Percentiles rank a stretch among this genome's conserved stretches.
Evolutionary conservation across 2,113 vertebrate genomes (phyloP).

Genomic region (Galbula dea): DNA sequence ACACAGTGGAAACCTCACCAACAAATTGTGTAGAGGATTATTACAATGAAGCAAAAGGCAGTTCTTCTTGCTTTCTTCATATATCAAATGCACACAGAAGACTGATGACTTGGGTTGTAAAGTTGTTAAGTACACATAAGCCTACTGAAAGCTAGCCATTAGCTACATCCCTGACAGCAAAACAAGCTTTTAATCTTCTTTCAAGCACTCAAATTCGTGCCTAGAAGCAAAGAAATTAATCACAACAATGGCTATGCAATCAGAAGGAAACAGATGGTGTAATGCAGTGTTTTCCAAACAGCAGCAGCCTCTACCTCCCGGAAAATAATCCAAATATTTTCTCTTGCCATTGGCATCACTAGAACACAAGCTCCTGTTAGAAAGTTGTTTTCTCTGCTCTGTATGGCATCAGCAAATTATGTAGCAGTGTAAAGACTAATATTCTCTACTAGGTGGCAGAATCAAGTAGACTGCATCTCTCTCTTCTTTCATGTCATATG

Average conservation of each 20-base stretch:
- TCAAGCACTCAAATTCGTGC: constrained; percentile 46
- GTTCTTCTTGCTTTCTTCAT: not conserved
- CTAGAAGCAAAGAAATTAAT: constrained; percentile 63
- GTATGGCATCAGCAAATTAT: not conserved
- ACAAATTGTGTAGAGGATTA: not conserved
- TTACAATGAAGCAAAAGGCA: not conserved
- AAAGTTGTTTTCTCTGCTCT: constrained; percentile 1
- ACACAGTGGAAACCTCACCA: not conserved
- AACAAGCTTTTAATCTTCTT: constrained; percentile 62
- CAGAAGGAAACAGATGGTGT: constrained; percentile 68
- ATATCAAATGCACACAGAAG: not conserved
- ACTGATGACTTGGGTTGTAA: constrained; percentile 10
- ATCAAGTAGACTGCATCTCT: not conserved
- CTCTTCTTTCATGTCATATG: not conserved
- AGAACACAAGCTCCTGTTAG: not conserved
- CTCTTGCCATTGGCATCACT: not conserved
- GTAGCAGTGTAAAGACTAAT: not conserved
- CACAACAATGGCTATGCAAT: constrained; percentile 50
- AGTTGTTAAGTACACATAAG: constrained; percentile 29
- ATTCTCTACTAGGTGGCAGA: not conserved
- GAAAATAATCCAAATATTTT: constrained; percentile 48
- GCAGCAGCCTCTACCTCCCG: constrained; percentile 33
- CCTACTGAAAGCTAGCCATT: constrained; percentile 20
- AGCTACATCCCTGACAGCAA: not conserved
- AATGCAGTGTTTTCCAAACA: constrained; percentile 47